These are phyloP conservation scores for Leucoraja ocellata DNA, from an alignment of 2,797 vertebrate species.

Conservation along the genomic window DNA sequence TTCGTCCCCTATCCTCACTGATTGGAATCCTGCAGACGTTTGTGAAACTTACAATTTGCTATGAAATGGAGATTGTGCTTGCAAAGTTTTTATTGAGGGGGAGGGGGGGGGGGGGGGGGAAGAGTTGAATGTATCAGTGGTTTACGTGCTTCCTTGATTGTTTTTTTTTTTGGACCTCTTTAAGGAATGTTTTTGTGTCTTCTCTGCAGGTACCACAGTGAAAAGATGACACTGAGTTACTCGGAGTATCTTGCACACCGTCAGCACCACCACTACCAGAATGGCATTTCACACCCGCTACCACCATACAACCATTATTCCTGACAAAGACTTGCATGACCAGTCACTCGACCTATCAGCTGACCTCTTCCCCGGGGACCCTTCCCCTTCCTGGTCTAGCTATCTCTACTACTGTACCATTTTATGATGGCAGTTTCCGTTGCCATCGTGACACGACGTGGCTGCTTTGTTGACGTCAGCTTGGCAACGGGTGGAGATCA, in stretches of 20 bases:
- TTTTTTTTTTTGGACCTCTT: neutral
- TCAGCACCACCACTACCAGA: slow-evolving; percentile 99
- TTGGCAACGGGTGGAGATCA: slow-evolving; percentile 89
- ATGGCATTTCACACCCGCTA: slow-evolving; percentile 96
- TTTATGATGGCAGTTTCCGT: slow-evolving; percentile 99
- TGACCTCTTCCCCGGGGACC: slow-evolving; percentile 98
- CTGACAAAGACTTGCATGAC: slow-evolving; percentile 99
- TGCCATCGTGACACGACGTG: slow-evolving; percentile 67
- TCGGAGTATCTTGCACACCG: slow-evolving; percentile 97
- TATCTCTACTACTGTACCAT: slow-evolving; percentile 99
- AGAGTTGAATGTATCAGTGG: neutral
- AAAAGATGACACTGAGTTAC: slow-evolving; percentile 99
- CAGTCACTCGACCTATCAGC: slow-evolving; percentile 98
- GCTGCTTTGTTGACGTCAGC: slow-evolving; percentile 61
- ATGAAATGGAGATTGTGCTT: neutral
- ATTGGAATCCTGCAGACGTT: too few relatives aligned
- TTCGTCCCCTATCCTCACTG: too few relatives aligned
- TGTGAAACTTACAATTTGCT: too few relatives aligned
- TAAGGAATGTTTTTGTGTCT: neutral
- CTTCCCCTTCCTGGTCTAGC: slow-evolving; percentile 98
- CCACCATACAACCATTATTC: slow-evolving; percentile 99
- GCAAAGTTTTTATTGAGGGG: too few relatives aligned
- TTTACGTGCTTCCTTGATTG: neutral
- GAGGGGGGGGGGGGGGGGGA: too few relatives aligned
- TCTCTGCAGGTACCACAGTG: slow-evolving; percentile 87